Evolutionary conservation across 2,113 vertebrate species (phyloP), one percentile per base, ranked within the genome.

Genomic region (Colinus virginianus): DNA sequence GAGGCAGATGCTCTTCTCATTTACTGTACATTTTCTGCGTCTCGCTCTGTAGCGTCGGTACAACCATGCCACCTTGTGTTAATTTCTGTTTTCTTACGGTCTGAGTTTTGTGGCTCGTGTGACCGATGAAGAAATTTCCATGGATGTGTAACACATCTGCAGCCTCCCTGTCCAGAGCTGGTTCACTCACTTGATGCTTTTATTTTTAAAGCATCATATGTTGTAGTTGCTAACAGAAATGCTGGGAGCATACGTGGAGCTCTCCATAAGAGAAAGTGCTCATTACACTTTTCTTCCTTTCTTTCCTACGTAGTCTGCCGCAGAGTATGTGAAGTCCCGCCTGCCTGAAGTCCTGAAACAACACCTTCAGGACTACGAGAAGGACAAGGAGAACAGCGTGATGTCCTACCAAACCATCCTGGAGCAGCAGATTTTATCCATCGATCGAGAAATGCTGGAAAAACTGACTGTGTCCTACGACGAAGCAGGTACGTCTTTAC

Each of bases 381-480:
- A 97, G 71, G 99, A 99, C 97, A 99, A 98, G 96, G 99, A 99
- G 94, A 98, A 99, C 64, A 98, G 98, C 5, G 98, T 98, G 19
- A 95, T 98, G 61, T 99, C 98, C 51, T 99, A 99, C 91, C 98
- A 98, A 30, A 98, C 98, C 84, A 99, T 99, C 95, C 98, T 99
- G 92, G 98, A 99, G 93, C 98, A 99, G 95, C 99, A 99, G 96
- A 99, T 99, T 94, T 94, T 99, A 10, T 98, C 97, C 6, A 97
- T 99, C 67, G 99, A 99, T 95, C 97, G 98, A 91, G 98, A 99
- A 91, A 98, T 99, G 97, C 97, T 99, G 90, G 98, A 99, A 76
- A 99, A 99, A 91, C 96, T 99, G 36, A 98, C 99, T 0, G 98
- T 98, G 7, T 98, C 98, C 74, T 99, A 99, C 20, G 99, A 99